Conservation (phyloP, 2,113 vertebrate species). For the Mesitornis unicolor region DNA sequence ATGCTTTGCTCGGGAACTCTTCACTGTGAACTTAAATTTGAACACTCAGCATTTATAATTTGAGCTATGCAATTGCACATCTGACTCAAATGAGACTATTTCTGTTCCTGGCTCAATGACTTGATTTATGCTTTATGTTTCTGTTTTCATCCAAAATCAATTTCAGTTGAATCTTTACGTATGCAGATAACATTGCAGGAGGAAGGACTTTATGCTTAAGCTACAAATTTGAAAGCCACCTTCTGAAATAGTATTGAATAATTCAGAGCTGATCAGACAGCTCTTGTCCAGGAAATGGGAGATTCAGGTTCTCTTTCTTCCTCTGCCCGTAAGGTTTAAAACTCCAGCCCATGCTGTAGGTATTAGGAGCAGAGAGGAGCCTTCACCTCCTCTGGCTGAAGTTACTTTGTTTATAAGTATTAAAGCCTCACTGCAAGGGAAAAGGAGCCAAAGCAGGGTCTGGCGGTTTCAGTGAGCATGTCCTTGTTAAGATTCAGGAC, state of each 20-base stretch:
- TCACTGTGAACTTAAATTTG: not conserved
- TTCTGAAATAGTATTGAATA: conserved; percentile 21
- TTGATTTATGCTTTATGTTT: not conserved
- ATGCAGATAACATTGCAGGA: not conserved
- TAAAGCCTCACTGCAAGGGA: not conserved
- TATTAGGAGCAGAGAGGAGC: not conserved
- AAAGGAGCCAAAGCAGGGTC: not conserved
- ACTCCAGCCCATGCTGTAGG: not conserved
- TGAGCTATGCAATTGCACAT: not conserved
- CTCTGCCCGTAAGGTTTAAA: not conserved
- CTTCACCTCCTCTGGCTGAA: not conserved
- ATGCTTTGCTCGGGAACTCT: not conserved
- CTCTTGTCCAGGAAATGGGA: not conserved
- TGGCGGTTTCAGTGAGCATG: not conserved
- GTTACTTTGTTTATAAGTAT: not conserved
- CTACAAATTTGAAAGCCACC: not conserved
- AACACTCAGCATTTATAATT: conserved; percentile 8
- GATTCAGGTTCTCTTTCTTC: not conserved
- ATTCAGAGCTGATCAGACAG: not conserved
- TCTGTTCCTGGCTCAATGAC: not conserved
- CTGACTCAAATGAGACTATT: conserved; percentile 13
- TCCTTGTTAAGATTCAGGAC: not conserved
- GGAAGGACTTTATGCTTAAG: not conserved
- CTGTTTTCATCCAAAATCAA: conserved; percentile 45
- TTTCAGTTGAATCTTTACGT: not conserved